These are phyloP conservation scores for Gastrophryne carolinensis DNA, from an alignment of 2,797 vertebrate genomes.

Conservation along the genomic window DNA sequence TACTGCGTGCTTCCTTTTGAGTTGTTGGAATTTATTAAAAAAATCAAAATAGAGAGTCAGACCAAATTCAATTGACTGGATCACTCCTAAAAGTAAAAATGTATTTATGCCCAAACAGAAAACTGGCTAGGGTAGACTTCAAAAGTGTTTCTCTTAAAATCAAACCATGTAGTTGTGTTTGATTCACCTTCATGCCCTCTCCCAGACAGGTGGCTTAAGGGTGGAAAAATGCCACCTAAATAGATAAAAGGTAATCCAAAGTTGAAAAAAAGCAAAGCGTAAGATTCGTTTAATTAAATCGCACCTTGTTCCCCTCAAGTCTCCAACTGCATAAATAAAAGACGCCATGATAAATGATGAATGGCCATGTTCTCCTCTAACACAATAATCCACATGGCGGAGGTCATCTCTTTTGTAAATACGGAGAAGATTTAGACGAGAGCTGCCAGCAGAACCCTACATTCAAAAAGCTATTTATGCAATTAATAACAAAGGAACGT, in stretches of 20 bases:
- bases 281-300: background rate
- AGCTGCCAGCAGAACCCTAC: background rate
- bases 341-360: background rate
- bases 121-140: too few relatives aligned
- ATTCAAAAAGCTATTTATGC: conserved; percentile 2
- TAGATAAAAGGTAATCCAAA: background rate
- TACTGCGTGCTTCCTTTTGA: too few relatives aligned
- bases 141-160: too few relatives aligned
- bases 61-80: too few relatives aligned
- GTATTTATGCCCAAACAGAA: too few relatives aligned
- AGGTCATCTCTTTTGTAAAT: background rate
- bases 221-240: background rate
- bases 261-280: background rate
- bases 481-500: background rate
- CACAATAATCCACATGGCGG: background rate
- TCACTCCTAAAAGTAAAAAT: too few relatives aligned
- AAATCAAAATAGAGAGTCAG: too few relatives aligned
- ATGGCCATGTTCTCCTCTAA: background rate
- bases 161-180: background rate
- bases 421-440: background rate
- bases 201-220: background rate
- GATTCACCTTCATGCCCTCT: background rate
- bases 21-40: too few relatives aligned
- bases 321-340: background rate
- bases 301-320: background rate